phyloP scores from a whole-genome alignment of 2,797 vertebrate genomes.

The Myotis vivesi region DNA sequence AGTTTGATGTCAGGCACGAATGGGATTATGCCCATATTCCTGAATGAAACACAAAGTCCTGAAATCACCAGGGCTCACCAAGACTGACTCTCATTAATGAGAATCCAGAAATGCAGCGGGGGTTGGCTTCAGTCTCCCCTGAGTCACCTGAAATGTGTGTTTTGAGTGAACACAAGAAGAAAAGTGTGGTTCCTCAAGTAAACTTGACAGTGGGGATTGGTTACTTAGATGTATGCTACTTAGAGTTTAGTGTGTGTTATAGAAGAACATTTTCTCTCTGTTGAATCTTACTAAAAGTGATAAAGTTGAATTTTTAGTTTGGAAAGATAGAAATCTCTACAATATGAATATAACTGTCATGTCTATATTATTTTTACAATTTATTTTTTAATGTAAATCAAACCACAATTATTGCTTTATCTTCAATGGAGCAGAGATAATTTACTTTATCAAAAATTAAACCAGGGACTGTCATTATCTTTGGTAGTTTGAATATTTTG shows the following conservation, averaged over 20 bases:
- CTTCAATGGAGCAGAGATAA: not conserved
- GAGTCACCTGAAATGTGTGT: not conserved
- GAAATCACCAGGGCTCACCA: not conserved
- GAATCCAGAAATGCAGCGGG: too few species aligned
- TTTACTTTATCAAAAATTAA: not conserved
- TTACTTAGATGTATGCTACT: not conserved
- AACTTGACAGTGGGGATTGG: not conserved
- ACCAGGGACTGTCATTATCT: not conserved
- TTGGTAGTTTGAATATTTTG: not conserved
- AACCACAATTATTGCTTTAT: not conserved
- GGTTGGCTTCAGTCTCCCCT: rapidly evolving
- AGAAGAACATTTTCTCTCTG: not conserved
- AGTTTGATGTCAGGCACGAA: not conserved
- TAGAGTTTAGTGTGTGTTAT: not conserved
- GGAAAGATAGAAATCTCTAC: not conserved
- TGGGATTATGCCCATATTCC: not conserved
- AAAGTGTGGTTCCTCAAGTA: not conserved
- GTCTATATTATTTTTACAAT: not conserved
- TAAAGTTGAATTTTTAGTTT: not conserved
- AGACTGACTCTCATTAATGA: not conserved
- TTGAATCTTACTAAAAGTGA: not conserved
- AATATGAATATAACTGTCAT: not conserved
- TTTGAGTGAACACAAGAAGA: not conserved
- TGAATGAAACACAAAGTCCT: not conserved
- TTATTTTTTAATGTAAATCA: not conserved